These are phyloP conservation scores for Chorisops tibialis DNA, from an alignment of 2,888 invertebrate species.

Conservation along the genomic window DNA sequence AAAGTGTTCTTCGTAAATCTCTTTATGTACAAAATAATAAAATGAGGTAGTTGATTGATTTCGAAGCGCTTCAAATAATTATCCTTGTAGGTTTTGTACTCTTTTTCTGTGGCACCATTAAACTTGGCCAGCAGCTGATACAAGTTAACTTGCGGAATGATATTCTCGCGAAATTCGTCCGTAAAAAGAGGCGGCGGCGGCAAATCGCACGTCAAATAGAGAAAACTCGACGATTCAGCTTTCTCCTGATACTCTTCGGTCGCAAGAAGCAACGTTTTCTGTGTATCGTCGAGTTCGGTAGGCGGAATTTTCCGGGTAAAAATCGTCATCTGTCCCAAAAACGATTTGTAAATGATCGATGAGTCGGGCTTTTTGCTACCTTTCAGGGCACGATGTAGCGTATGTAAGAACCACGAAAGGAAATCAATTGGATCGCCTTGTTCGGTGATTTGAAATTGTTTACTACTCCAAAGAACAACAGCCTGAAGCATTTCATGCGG, in stretches of 20 bases:
- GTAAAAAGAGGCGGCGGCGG: constrained; percentile 97
- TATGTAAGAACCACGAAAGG: constrained; percentile 96
- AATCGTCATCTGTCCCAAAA: constrained; percentile 87
- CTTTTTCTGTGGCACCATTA: constrained; percentile 92
- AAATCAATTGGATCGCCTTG: constrained; percentile 99
- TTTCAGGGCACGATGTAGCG: constrained; percentile 89
- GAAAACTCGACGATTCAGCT: constrained; percentile 86
- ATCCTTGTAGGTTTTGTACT: constrained; percentile 99
- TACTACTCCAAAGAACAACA: constrained; percentile 93
- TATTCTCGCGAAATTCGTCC: constrained; percentile 96
- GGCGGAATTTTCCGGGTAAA: constrained; percentile 91
- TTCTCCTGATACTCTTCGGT: constrained; percentile 86
- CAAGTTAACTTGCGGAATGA: constrained; percentile 97
- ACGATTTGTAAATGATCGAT: constrained; percentile 92
- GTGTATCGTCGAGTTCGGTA: constrained; percentile 85
- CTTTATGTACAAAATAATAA: constrained; percentile 93
- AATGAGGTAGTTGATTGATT: constrained; percentile 88
- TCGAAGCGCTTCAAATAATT: constrained; percentile 97
- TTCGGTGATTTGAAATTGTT: constrained; percentile 95
- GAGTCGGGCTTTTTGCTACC: constrained; percentile 85
- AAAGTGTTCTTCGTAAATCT: constrained; percentile 98
- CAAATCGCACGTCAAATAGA: constrained; percentile 95
- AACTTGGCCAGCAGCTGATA: constrained; percentile 93
- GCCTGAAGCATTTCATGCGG: constrained; percentile 99
- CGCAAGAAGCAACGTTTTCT: constrained; percentile 71